These are phyloP conservation scores for Monodelphis domestica DNA, from an alignment of 2,797 vertebrate genomes.

Conservation along the genomic window DNA sequence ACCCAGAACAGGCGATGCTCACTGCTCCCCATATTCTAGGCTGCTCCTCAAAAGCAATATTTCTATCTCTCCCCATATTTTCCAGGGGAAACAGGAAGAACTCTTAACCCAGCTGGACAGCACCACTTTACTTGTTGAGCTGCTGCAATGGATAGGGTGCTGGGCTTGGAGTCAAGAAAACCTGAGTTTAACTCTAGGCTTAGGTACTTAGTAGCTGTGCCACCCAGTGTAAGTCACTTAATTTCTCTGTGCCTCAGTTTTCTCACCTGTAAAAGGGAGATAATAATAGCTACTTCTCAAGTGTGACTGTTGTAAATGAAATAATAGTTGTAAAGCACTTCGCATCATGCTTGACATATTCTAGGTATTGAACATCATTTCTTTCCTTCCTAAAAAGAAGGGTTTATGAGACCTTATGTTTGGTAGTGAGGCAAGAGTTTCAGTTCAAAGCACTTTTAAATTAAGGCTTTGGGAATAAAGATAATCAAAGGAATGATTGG, in stretches of 20 bases:
- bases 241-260: neutral
- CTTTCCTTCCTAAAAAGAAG: neutral
- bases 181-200: neutral
- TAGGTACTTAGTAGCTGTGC: neutral
- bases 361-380: neutral
- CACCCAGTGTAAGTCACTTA: neutral
- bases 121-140: neutral
- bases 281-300: neutral
- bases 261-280: neutral
- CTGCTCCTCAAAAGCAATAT: neutral
- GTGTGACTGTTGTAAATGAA: neutral
- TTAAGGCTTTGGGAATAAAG: neutral
- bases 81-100: neutral
- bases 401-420: neutral
- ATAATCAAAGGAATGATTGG: neutral
- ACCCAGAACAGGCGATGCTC: neutral
- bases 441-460: neutral
- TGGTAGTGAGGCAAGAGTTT: neutral
- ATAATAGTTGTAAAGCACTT: neutral
- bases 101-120: neutral
- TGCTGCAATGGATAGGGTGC: neutral
- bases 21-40: neutral
- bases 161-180: neutral
- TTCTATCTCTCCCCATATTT: neutral
- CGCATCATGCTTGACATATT: neutral